phyloP scores from a whole-genome alignment of 2,888 invertebrate genomes.

The Sepioteuthis lessoniana region DNA sequence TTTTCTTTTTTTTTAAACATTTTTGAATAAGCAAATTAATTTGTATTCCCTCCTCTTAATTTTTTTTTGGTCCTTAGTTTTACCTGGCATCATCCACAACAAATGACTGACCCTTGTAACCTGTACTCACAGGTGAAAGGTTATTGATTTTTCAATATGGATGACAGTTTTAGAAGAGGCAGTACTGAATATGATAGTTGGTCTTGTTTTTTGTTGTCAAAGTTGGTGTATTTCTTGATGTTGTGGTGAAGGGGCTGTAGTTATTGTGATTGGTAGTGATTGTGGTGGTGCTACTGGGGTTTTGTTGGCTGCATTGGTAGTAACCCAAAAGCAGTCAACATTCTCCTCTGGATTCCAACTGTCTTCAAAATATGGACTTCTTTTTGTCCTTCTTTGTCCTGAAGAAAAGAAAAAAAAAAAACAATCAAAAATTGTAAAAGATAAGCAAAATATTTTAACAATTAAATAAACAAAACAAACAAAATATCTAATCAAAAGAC shows the following conservation, averaged over 20 bases:
- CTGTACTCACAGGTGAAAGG: not conserved
- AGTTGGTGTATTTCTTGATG: not conserved
- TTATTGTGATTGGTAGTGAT: not conserved
- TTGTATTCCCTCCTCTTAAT: too few species aligned
- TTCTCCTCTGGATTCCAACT: not conserved
- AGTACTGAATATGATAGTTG: not conserved
- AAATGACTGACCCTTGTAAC: not conserved
- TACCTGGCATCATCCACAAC: not conserved
- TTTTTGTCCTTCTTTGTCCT: conserved; percentile 46
- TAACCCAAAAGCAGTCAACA: not conserved
- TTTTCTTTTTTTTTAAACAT: not conserved
- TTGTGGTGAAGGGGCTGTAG: not conserved
- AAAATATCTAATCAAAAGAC: too few species aligned
- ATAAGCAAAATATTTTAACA: not conserved
- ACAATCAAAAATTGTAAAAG: not conserved
- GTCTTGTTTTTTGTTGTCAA: not conserved
- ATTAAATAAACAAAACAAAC: too few species aligned
- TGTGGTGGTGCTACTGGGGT: not conserved
- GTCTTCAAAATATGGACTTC: conserved; percentile 47
- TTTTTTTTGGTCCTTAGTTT: too few species aligned
- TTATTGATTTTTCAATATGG: not conserved
- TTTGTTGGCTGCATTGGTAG: not conserved
- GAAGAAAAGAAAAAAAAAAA: not conserved
- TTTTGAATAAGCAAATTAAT: not conserved
- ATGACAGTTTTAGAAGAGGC: not conserved